Base-by-base conservation (phyloP, 2,797 vertebrate genomes). In the Prionace glauca region DNA sequence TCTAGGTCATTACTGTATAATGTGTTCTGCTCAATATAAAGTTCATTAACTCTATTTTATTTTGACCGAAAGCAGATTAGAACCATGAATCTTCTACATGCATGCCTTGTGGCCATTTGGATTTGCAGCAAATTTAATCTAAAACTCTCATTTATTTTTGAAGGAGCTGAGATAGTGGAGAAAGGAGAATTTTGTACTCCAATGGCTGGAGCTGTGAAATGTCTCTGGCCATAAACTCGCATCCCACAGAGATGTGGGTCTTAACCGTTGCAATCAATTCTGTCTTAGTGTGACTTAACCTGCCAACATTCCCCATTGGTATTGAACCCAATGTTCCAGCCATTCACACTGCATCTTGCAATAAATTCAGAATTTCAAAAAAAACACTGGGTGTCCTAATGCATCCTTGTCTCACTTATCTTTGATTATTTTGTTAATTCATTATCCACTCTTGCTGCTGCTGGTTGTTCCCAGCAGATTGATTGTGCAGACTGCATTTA, bases 341-440 rank as follows among this genome's bases (percentile, higher is more conserved):
- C 90, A 92, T 65, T 69, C n/a, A 36, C 20, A 69, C 87, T 69
- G n/a, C 65, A 36, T 69, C 65, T 92, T 10, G n/a, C 41, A 36
- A n/a, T 65, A 92, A 69, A 69, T 92, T 92, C 32, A 69, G 65
- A 41, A 65, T 41, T 92, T 41, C 20, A 69, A 24, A 92, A 69
- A 67, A 65, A 65, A 65, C 50, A 67, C 32, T 41, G 90, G 20
- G 20, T 69, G 62, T 41, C 7, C 88, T 91, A 91, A 92, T 92
- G 41, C 90, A 41, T 41, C 32, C n/a, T 41, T 69, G 90, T 69
- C 8, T 91, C 62, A 91, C 62, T 65, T 20, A 91, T 10, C 60
- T 41, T 69, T 69, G 90, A 36, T 92, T 92, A 92, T 41, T 92
- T 92, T 69, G 90, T 92, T 92, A 92, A 92, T 65, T 92, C 90